Evolutionary conservation across 2,888 invertebrate genomes (phyloP), one percentile per base, ranked within the genome.

Genomic region (Herminia tarsipennalis): DNA sequence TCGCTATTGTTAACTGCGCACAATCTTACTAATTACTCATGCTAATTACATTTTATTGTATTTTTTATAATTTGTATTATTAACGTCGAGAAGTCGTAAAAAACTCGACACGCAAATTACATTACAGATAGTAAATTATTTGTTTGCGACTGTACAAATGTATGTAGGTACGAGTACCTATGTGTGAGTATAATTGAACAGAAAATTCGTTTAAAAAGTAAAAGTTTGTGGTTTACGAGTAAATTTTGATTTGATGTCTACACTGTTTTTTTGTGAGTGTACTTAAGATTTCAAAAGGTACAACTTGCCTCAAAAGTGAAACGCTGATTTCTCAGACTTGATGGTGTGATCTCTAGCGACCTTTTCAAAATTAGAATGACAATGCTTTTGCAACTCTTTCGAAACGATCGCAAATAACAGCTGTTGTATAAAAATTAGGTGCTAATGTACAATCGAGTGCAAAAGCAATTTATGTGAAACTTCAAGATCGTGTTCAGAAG

Each of bases 401-500:
- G n/a, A n/a, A n/a, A n/a, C n/a, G n/a, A n/a, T n/a, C n/a, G n/a
- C n/a, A n/a, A n/a, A n/a, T n/a, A n/a, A n/a, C n/a, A n/a, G 38
- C 28, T 35, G 17, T 18, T 34, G 33, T 18, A 34, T 53, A 45
- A 48, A 46, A 54, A 54, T 46, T 40, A 57, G 16, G 30, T 47
- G 33, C 16, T 34, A 40, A 38, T 41, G 67, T 63, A 58, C 52
- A 58, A 42, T 48, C 56, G 28, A 51, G 46, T 52, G 50, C 49
- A 58, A 49, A 62, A 54, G 44, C 39, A 34, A 49, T 47, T 45
- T 25, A 29, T 44, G 37, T 49, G 47, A 50, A 45, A 41, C 50
- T 20, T 48, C n/a, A 10, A 32, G 48, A 52, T 61, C 80, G 72
- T 84, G 83, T 65, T 67, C 62, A 56, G 18, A 25, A 50, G 62